Percentiles rank a stretch among this genome's conserved stretches.
phyloP scores from a whole-genome alignment of 2,113 vertebrate species.

The Balaenoptera acutorostrata region DNA sequence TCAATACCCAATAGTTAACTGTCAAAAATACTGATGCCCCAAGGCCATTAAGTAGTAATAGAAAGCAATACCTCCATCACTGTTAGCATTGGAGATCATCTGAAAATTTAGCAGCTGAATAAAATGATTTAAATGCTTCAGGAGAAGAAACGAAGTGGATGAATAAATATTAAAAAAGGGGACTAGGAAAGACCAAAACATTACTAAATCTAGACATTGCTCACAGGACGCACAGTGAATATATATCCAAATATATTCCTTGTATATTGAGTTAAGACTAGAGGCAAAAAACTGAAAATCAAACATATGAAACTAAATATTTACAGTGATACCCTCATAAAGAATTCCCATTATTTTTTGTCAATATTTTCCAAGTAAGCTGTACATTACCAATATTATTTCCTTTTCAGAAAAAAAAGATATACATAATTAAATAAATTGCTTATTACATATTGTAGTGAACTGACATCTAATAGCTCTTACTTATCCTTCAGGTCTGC shows the following conservation, averaged over 20 bases:
- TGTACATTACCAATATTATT: background rate
- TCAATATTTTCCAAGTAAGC: background rate
- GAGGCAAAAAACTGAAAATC: background rate
- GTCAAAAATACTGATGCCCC: conserved; percentile 10
- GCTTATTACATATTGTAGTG: background rate
- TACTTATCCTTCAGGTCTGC: background rate
- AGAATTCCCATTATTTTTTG: background rate
- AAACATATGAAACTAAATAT: conserved; percentile 10
- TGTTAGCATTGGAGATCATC: conserved; percentile 24
- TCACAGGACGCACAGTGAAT: background rate
- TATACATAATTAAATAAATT: background rate
- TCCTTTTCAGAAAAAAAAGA: background rate
- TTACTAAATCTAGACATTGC: background rate
- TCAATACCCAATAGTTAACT: background rate
- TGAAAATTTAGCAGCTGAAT: conserved; percentile 36
- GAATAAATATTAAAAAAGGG: conserved; percentile 30
- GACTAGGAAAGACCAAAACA: background rate
- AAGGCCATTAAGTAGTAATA: conserved; percentile 48
- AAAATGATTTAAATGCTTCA: conserved; percentile 38
- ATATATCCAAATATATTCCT: background rate
- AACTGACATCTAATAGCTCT: background rate
- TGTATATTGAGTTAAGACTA: background rate
- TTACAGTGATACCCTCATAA: background rate
- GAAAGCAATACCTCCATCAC: background rate
- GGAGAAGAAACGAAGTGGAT: background rate